phyloP scores from a whole-genome alignment of 2,113 vertebrate genomes.

The Proterorhinus semilunaris region DNA sequence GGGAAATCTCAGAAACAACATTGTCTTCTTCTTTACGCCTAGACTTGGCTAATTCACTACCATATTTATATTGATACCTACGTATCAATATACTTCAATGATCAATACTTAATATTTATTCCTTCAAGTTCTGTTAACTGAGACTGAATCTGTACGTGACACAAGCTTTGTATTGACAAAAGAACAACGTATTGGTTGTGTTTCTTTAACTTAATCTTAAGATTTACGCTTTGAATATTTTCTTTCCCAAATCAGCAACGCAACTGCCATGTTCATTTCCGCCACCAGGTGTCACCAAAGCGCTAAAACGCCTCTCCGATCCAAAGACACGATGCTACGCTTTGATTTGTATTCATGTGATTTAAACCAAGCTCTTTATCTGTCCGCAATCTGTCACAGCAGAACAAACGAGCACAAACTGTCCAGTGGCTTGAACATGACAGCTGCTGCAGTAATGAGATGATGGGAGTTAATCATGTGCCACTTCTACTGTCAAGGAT shows the following conservation, averaged over 20 bases:
- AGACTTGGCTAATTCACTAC: no score
- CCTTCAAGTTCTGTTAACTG: no score
- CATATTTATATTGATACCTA: no score
- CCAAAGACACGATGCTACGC: background rate
- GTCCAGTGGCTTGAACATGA: background rate
- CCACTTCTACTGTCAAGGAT: background rate
- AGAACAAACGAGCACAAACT: background rate
- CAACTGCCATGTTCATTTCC: background rate
- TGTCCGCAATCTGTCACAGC: background rate
- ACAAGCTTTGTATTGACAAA: no score
- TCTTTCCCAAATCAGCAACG: background rate
- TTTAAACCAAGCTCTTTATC: background rate
- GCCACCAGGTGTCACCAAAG: background rate
- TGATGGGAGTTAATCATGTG: background rate
- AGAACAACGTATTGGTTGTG: no score
- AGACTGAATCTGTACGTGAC: no score
- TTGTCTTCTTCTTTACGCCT: no score
- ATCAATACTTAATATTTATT: no score
- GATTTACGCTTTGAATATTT: background rate
- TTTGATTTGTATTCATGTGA: background rate
- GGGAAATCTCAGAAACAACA: no score
- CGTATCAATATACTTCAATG: no score
- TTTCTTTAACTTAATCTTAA: background rate
- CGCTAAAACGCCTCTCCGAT: background rate
- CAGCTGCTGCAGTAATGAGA: background rate